Base-by-base conservation (phyloP, 2,797 vertebrate genomes). In the Amblyraja radiata region DNA sequence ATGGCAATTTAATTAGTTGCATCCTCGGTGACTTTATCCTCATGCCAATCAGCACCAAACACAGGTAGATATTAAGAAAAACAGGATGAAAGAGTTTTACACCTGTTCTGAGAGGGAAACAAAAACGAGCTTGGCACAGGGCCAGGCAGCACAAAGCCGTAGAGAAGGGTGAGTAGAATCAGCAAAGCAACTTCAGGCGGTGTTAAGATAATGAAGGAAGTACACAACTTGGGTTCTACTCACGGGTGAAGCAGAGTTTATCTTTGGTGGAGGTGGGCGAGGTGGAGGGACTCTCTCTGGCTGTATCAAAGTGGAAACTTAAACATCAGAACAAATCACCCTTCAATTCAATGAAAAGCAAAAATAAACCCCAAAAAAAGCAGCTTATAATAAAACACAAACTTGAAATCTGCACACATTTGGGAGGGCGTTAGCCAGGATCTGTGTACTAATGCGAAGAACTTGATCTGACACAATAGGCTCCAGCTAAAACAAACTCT, bases 261-360 rank as follows among this genome's bases (percentile, higher is more conserved):
- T 97, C 96, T 96, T 96, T 95, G 97, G 97, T 95, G 96, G 97
- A 80, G 96, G 96, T 6, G 96, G 97, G 93, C 97, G 97, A n/a
- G 96, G 96, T 10, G 97, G 97, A 93, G 94, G 96, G 93, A 95
- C 93, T 95, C 96, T 96, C 95, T 96, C 95, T 94, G 95, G 97
- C 96, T 96, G 97, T 94, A 96, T 96, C 95, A 96, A 97, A 97
- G 96, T 36, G 96, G 95, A 97, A 96, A 97, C 96, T 96, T 68
- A 94, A 94, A 94, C 94, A 95, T 95, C 95, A 95, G 94, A 94
- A 95, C 93, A 93, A 93, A 39, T 32, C 32, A 93, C 63, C 84
- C 58, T 88, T 68, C 84, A 92, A n/a, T 54, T 92, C 32, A 73
- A 74, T 92, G 76, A 76, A 92, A 58, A 54, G 65, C 68, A 88